These are phyloP conservation scores for Aphelinus certus DNA, from an alignment of 1,140 invertebrate species.

Conservation along the genomic window DNA sequence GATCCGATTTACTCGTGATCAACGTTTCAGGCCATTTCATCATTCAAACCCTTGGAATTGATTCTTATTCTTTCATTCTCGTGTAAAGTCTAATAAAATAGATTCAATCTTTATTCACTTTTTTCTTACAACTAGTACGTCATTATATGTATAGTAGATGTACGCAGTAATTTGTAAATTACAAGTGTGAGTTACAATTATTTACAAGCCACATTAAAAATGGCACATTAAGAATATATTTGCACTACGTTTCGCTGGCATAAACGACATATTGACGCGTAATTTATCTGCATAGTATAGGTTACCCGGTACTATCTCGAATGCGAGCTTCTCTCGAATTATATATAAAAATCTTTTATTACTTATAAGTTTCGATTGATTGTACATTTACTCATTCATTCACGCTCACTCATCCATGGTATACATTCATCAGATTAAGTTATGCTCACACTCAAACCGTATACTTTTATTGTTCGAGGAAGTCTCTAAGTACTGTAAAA, in stretches of 20 bases:
- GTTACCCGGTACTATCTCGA: constrained; percentile 25
- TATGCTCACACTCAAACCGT: constrained; percentile 60
- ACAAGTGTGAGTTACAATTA: constrained; percentile 54
- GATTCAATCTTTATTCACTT: constrained; percentile 26
- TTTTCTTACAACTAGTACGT: constrained; percentile 40
- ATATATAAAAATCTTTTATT: constrained; percentile 40
- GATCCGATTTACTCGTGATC: constrained; percentile 21
- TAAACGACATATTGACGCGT: constrained; percentile 21
- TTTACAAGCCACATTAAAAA: constrained; percentile 64
- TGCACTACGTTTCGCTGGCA: constrained; percentile 54
- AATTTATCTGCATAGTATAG: constrained; percentile 32
- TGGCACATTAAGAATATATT: constrained; percentile 65
- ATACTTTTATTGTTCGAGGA: constrained; percentile 49
- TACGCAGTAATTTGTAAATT: constrained; percentile 45
- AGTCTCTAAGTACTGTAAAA: constrained; percentile 61
- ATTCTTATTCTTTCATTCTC: constrained; percentile 26
- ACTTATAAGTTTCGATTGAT: constrained; percentile 26
- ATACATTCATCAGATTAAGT: constrained; percentile 48
- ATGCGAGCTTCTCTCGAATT: constrained; percentile 21
- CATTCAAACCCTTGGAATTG: constrained; percentile 35
- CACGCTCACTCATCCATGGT: constrained; percentile 25
- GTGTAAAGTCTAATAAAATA: constrained; percentile 37
- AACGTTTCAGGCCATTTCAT: constrained; percentile 16
- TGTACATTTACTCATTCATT: neutral
- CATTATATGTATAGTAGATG: constrained; percentile 39